Evolutionary conservation across 2,797 vertebrate genomes (phyloP).

Genomic region (Anabas testudineus): DNA sequence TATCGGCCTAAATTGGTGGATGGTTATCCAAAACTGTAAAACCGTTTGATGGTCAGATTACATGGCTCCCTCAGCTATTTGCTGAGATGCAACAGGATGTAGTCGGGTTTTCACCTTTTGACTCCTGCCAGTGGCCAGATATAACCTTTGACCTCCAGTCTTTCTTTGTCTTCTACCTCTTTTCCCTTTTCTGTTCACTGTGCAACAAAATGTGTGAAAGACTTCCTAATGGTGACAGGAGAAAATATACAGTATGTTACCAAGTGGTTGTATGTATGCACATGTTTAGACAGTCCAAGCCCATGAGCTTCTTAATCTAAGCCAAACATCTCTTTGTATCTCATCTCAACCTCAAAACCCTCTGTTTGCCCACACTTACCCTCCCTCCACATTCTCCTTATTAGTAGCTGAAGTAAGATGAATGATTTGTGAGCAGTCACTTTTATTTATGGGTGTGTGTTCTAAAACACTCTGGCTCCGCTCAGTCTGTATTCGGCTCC

Average conservation of each 20-base stretch:
- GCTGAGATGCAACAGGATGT: constrained; percentile 53
- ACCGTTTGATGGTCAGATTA: constrained; percentile 28
- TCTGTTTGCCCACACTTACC: constrained; percentile 33
- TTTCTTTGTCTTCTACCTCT: constrained; percentile 3
- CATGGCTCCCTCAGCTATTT: constrained; percentile 26
- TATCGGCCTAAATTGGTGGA: not conserved
- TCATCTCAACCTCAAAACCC: constrained; percentile 19
- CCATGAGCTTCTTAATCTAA: constrained; percentile 9
- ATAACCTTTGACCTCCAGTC: constrained; percentile 48
- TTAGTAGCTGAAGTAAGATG: constrained; percentile 30
- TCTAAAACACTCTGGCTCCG: constrained; percentile 39
- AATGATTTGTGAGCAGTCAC: constrained; percentile 19
- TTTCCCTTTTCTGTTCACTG: constrained; percentile 35
- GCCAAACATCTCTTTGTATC: not conserved
- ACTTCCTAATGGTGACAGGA: constrained; percentile 29
- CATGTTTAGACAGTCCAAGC: not conserved
- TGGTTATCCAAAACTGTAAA: not conserved
- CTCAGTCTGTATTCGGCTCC: constrained; percentile 34
- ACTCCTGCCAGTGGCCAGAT: constrained; percentile 47
- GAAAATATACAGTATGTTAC: constrained; percentile 15
- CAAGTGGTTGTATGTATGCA: not conserved
- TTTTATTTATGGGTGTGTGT: constrained; percentile 20
- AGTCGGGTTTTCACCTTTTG: constrained; percentile 58
- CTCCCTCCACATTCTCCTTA: not conserved
- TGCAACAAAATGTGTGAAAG: constrained; percentile 20